A percentile compares a stretch with the other conserved stretches of the same genome.
Evolutionary conservation across 2,797 vertebrate genomes (phyloP).

Genomic region (Pipistrellus pipistrellus): DNA sequence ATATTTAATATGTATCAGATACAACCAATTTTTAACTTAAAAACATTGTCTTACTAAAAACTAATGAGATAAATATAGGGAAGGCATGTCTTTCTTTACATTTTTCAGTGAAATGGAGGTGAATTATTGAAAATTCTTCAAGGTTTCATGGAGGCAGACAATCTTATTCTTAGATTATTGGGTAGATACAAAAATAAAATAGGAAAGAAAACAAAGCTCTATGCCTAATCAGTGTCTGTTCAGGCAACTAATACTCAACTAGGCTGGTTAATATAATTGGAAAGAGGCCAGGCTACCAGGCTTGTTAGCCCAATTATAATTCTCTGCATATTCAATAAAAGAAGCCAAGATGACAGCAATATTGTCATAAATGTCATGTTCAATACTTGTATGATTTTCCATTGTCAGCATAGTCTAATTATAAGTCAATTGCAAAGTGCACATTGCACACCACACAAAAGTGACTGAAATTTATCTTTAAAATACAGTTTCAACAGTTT

Average conservation of each 20-base stretch:
- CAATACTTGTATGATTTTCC: slow-evolving; percentile 86
- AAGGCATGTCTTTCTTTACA: not conserved
- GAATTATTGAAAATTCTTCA: slow-evolving; percentile 50
- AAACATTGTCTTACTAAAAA: not conserved
- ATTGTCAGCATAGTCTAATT: slow-evolving; percentile 87
- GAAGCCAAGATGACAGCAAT: slow-evolving; percentile 87
- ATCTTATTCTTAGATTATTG: slow-evolving; percentile 54
- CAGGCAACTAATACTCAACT: slow-evolving; percentile 82
- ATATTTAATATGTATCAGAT: not conserved
- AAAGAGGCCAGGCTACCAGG: slow-evolving; percentile 86
- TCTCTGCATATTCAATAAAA: slow-evolving; percentile 86
- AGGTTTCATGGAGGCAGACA: not conserved
- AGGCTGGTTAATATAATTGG: slow-evolving; percentile 85
- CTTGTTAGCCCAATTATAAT: slow-evolving; percentile 89
- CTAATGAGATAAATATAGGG: not conserved
- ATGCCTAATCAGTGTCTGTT: slow-evolving; percentile 46
- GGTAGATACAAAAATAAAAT: slow-evolving; percentile 55
- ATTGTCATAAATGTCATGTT: slow-evolving; percentile 89
- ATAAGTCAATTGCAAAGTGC: slow-evolving; percentile 89
- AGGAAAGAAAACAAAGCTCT: slow-evolving; percentile 70
- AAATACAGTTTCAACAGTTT: slow-evolving; percentile 80
- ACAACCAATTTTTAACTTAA: not conserved
- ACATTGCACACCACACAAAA: slow-evolving; percentile 84
- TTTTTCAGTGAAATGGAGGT: not conserved
- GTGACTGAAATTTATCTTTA: slow-evolving; percentile 82